Conservation (phyloP, 1,140 invertebrate genomes). For the Schlechtendalia chinensis region DNA sequence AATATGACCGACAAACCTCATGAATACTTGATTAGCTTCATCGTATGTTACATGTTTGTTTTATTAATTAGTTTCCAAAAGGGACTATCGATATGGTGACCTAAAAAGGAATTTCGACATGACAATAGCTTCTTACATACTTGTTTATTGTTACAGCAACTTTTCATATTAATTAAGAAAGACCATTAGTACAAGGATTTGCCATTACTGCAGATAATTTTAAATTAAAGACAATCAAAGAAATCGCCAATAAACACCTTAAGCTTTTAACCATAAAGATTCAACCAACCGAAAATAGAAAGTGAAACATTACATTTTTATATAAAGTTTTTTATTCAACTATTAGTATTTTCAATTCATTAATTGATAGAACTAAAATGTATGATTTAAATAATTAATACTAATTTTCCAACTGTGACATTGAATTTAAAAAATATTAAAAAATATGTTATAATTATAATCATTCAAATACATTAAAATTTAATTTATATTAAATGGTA, state of each 20-base stretch:
- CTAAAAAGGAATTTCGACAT: slow-evolving; percentile 15
- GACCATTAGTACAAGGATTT: slow-evolving; percentile 23
- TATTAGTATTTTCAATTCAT: no score
- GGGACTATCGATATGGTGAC: slow-evolving; percentile 25
- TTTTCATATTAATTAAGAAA: slow-evolving; percentile 31
- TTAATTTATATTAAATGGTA: no score
- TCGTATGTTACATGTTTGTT: slow-evolving; percentile 34
- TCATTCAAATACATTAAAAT: no score
- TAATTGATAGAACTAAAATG: no score
- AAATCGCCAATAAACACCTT: slow-evolving; percentile 16
- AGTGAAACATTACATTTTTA: background rate
- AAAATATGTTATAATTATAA: no score
- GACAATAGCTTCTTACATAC: background rate
- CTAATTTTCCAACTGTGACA: no score
- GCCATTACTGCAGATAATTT: slow-evolving; percentile 2
- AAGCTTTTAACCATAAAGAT: background rate
- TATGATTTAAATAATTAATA: no score
- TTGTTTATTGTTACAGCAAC: slow-evolving; percentile 9
- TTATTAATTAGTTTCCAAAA: slow-evolving; percentile 43
- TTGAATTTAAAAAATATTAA: no score
- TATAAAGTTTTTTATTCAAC: background rate
- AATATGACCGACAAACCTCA: slow-evolving; percentile 41
- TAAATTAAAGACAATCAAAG: slow-evolving; percentile 1
- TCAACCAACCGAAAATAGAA: background rate
- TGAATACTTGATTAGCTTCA: slow-evolving; percentile 40